Base-by-base conservation (phyloP, 1,140 invertebrate genomes). In the Drosophila pallidifrons region DNA sequence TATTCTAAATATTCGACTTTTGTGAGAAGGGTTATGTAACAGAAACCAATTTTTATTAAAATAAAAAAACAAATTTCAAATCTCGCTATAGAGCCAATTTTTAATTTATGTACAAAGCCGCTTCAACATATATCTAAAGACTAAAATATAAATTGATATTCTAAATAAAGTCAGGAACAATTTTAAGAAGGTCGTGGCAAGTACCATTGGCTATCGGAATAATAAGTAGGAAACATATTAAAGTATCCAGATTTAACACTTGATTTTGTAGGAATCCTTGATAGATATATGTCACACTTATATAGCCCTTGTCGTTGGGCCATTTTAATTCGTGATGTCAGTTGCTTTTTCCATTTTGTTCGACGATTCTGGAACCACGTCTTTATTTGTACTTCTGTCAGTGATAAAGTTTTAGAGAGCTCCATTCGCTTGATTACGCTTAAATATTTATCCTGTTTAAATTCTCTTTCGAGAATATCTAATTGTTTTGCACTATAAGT, bases 381-480 rank as follows among this genome's bases (percentile, higher is more conserved):
- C 92, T 99, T 99, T 63, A 99, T 98, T 94, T 99, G 98, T 2
- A 98, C 98, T 93, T 99, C 98, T 0, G 98, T 99, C 8, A 99
- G 93, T 65, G 95, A 96, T 5, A 99, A 91, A 0, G 95, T 95
- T 92, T 98, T 97, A 0, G 98, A 98, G 1, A 99, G 93, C 81
- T 99, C 97, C 95, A 98, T 96, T 51, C 98, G 93, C 93, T 99
- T 99, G 72, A 96, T 98, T 0, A 99, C 98, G 90, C 97, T 99
- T 6, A 99, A 93, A 91, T 99, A 99, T 92, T 99, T 99, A 93
- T 99, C 98, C 51, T 96, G 94, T 93, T 98, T 98, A 91, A 99
- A 99, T 94, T 99, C 98, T 1, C 95, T 94, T 93, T 99, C 98
- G 1, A 99, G 94, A 74, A 96, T 93, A 91, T 99, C 97, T 11